Conservation (phyloP, 2,888 invertebrate genomes). For the Cheilosia grossa region DNA sequence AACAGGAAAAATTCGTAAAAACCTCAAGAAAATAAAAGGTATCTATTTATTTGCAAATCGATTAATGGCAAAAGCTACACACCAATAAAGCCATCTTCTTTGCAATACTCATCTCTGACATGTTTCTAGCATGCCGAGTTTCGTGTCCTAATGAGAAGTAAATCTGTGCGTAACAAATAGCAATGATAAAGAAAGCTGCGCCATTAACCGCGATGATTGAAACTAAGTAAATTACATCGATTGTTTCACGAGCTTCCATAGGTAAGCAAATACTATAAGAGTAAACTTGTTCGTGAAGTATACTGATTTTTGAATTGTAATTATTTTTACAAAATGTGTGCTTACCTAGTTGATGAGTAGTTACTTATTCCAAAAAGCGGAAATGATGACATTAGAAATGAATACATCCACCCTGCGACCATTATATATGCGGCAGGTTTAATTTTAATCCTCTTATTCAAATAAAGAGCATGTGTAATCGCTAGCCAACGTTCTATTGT, state of each 20-base stretch:
- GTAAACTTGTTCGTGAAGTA: conserved; percentile 42
- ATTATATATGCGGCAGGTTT: conserved; percentile 90
- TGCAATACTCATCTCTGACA: conserved; percentile 90
- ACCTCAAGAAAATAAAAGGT: conserved; percentile 78
- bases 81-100: conserved; percentile 96
- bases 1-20: conserved; percentile 92
- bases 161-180: conserved; percentile 93
- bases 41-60: background rate
- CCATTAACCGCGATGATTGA: conserved; percentile 90
- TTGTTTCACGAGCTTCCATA: conserved; percentile 89
- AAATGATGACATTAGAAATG: conserved; percentile 89
- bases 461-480: conserved; percentile 92
- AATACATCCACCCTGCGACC: conserved; percentile 91
- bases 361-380: conserved; percentile 93
- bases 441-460: conserved; percentile 91
- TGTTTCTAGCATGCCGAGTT: conserved; percentile 85
- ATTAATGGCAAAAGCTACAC: background rate
- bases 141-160: conserved; percentile 91
- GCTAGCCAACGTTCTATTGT: conserved; percentile 94
- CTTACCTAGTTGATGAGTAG: conserved; percentile 91
- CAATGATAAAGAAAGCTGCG: conserved; percentile 91
- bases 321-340: background rate
- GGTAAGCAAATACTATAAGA: conserved; percentile 91
- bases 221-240: conserved; percentile 90
- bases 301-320: background rate